Evolutionary conservation across 2,797 vertebrate genomes (phyloP).

Genomic region (Sylvia borin): DNA sequence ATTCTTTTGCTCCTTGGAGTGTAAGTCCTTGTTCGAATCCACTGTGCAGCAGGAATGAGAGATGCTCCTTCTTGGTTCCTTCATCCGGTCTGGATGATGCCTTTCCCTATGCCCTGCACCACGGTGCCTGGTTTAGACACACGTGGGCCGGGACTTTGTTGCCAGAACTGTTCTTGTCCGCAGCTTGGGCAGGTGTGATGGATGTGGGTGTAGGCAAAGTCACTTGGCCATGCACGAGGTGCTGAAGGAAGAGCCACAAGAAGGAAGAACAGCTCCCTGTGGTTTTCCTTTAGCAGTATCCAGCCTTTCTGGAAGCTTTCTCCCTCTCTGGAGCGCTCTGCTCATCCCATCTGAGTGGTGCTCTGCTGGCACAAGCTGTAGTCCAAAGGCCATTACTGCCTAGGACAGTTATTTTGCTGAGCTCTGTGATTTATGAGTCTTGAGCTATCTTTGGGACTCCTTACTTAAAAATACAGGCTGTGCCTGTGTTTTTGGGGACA

Average conservation of each 20-base stretch:
- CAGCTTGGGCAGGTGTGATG: background rate
- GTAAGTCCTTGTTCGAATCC: fast-evolving
- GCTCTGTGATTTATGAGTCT: background rate
- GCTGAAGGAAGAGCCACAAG: background rate
- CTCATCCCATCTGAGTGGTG: fast-evolving
- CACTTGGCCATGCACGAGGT: fast-evolving
- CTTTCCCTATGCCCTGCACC: fast-evolving
- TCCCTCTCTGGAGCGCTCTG: background rate
- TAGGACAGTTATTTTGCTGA: background rate
- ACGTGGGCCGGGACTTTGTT: background rate
- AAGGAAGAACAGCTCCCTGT: background rate
- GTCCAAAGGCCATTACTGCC: background rate
- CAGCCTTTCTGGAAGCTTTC: background rate
- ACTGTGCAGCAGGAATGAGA: fast-evolving
- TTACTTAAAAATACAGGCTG: background rate
- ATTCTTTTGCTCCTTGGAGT: fast-evolving
- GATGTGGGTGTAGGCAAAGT: background rate
- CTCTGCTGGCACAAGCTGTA: background rate
- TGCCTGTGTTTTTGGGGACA: fast-evolving
- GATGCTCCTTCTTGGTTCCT: background rate
- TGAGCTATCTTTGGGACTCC: background rate
- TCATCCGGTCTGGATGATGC: background rate
- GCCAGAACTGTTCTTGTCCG: background rate
- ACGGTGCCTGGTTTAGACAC: fast-evolving
- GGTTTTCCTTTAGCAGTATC: background rate